Evolutionary conservation across 1,140 invertebrate species (phyloP), one percentile per base, ranked within the genome.

Genomic region (Hirudo medicinalis): DNA sequence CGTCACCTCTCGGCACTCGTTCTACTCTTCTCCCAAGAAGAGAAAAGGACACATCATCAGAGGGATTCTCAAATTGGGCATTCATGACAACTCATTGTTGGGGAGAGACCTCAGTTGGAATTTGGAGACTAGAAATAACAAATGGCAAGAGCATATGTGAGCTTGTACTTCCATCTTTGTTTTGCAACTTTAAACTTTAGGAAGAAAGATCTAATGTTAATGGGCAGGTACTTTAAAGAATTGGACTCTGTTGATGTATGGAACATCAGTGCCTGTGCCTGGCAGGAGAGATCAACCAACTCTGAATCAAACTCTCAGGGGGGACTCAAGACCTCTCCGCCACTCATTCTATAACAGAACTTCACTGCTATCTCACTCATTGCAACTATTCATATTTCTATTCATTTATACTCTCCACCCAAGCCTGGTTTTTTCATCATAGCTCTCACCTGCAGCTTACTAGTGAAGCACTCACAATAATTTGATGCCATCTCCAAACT

Each of bases 41-140:
- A 74, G 87, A 89, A 0, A 94, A 97, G 78, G 96, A 99, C 79
- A 93, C 96, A 79, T 87, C 87, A 69, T 86, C 90, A 60, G 94
- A 99, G 82, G 96, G 96, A 17, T 99, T 99, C 82, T 94, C 91
- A 66, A 97, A 97, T 83, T 99, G 96, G 96, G 96, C 95, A 2
- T 99, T 99, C 82, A 98, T 99, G 94, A 98, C 96, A 8, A 99
- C 96, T 4, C 96, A 99, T 78, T 97, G 92, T 15, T 99, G 96
- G 96, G 96, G 94, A 54, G 96, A 99, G 83, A 92, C 95, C 81
- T 94, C 96, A 0, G 88, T 90, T 77, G 95, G 95, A 22, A 88
- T 86, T 55, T 99, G 96, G 95, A 85, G 86, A 11, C 70, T 74
- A 1, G 73, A 74, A 55, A 54, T 74, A 8, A 53, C 20, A 27